Conservation (phyloP, 2,113 vertebrate genomes). For the Myiozetetes cayanensis region DNA sequence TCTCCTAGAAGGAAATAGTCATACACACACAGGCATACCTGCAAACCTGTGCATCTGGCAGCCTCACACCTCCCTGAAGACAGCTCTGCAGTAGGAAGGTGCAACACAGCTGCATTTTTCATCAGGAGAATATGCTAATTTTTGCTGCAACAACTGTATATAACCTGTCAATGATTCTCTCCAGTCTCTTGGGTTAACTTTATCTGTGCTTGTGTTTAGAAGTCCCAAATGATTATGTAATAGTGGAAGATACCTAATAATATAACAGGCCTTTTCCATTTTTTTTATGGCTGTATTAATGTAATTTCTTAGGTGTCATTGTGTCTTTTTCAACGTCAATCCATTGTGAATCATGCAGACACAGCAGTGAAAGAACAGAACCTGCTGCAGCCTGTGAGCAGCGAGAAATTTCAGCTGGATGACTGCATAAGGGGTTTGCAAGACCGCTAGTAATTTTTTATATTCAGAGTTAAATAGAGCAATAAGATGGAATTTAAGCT, state of each 20-base stretch:
- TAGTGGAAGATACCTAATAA: neutral
- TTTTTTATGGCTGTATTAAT: neutral
- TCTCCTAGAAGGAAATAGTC: neutral
- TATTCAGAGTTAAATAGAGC: conserved; percentile 61
- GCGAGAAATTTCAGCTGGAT: conserved; percentile 8
- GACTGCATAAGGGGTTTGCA: conserved; percentile 5
- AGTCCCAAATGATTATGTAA: neutral
- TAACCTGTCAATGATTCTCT: neutral
- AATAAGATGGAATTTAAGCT: conserved; percentile 69
- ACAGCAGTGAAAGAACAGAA: neutral
- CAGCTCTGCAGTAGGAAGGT: neutral
- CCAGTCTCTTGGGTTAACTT: neutral
- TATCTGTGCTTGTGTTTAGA: neutral
- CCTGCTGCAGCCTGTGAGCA: neutral
- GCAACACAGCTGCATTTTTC: neutral
- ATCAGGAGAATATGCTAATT: neutral
- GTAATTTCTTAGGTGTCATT: neutral
- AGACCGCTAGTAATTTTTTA: conserved; percentile 37
- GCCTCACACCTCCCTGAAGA: neutral
- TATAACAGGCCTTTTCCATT: neutral
- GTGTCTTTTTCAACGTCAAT: neutral
- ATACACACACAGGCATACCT: neutral
- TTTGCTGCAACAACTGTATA: conserved; percentile 12
- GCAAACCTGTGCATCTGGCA: neutral
- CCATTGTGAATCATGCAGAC: neutral